Evolutionary conservation across 2,797 vertebrate species (phyloP).

Genomic region (Etheostoma perlongum): DNA sequence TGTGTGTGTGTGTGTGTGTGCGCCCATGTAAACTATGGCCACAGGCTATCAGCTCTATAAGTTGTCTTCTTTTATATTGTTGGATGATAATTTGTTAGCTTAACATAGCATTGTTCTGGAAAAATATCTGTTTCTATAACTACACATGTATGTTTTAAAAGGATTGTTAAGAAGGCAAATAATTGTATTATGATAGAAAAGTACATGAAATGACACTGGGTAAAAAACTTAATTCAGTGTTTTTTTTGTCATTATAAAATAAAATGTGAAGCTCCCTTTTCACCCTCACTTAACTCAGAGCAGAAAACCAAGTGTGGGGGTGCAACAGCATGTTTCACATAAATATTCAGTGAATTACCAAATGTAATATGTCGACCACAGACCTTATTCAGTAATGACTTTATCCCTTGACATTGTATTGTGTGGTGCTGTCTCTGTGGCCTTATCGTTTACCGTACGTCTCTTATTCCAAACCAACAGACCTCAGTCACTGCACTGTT

Average conservation of each 20-base stretch:
- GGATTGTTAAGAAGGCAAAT: not conserved
- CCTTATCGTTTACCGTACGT: not conserved
- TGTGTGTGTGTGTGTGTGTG: no score
- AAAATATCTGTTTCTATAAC: no score
- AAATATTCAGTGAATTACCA: constrained; percentile 47
- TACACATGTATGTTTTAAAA: not conserved
- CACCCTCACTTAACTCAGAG: constrained; percentile 6
- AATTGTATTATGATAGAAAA: not conserved
- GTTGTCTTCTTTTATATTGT: not conserved
- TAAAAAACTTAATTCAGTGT: not conserved
- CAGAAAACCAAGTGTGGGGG: constrained; percentile 32
- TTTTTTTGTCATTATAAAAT: constrained; percentile 19
- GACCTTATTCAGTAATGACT: not conserved
- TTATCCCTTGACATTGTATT: not conserved
- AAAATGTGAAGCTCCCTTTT: constrained; percentile 25
- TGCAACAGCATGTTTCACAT: constrained; percentile 17
- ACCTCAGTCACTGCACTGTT: constrained; percentile 14
- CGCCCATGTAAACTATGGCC: not conserved
- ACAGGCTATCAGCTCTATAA: not conserved
- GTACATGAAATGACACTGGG: not conserved
- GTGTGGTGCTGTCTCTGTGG: constrained; percentile 19
- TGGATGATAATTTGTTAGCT: not conserved
- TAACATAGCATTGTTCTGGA: not conserved
- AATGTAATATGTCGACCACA: constrained; percentile 20
- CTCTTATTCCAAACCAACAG: constrained; percentile 23